phyloP scores from a whole-genome alignment of 2,888 invertebrate genomes.

The Xylophagus ater region DNA sequence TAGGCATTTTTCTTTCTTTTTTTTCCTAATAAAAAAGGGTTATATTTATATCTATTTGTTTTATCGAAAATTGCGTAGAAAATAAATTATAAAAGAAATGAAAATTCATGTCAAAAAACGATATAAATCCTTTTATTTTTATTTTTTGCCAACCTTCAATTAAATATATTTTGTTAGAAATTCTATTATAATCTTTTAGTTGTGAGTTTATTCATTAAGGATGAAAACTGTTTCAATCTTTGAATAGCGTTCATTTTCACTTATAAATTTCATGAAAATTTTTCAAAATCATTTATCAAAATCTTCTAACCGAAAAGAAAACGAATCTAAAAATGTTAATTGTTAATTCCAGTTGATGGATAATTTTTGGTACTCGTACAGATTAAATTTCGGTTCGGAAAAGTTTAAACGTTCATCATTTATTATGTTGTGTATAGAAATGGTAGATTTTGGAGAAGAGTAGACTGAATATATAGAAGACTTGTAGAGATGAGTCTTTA shows the following conservation, averaged over 20 bases:
- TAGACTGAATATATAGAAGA: no score
- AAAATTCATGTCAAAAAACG: constrained; percentile 1
- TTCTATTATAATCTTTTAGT: constrained; percentile 14
- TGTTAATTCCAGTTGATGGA: constrained; percentile 14
- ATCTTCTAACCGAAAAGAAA: no score
- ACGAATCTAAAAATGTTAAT: no score
- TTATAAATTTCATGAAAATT: constrained; percentile 3
- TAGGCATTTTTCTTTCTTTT: constrained; percentile 10
- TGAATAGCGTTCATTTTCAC: constrained; percentile 4
- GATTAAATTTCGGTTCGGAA: no score
- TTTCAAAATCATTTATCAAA: constrained; percentile 15
- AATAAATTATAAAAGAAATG: constrained; percentile 7
- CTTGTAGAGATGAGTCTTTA: no score
- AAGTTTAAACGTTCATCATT: no score
- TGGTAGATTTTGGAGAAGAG: no score
- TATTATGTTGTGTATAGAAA: no score
- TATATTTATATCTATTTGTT: no score
- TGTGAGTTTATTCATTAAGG: constrained; percentile 8
- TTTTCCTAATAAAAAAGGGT: constrained; percentile 11
- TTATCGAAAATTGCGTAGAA: neutral
- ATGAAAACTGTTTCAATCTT: no score
- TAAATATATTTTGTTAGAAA: no score
- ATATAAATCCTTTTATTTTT: neutral
- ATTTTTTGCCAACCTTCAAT: constrained; percentile 12
- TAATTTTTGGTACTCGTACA: neutral